Conservation (phyloP, 2,888 invertebrate genomes). For the Protonemura montana region DNA sequence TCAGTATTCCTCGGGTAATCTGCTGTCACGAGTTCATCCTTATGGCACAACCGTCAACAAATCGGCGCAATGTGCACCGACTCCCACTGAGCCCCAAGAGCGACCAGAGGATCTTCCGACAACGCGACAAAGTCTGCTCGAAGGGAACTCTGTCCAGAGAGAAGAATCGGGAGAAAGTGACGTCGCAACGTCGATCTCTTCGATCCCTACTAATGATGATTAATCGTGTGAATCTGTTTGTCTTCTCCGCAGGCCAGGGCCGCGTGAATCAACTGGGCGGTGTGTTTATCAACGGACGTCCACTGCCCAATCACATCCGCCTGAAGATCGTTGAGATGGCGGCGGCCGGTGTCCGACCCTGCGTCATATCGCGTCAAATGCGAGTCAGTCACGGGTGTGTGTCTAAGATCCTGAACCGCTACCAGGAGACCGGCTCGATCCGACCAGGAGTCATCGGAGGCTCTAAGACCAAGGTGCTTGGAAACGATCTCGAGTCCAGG, state of each 20-base stretch:
- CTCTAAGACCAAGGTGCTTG: constrained; percentile 91
- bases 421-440: constrained; percentile 95
- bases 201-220: too few species aligned
- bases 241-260: constrained; percentile 80
- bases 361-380: constrained; percentile 93
- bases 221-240: not conserved
- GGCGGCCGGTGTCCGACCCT: constrained; percentile 90
- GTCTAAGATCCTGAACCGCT: constrained; percentile 93
- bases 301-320: constrained; percentile 94
- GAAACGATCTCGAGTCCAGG: constrained; percentile 89
- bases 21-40: too few species aligned
- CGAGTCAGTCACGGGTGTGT: constrained; percentile 97
- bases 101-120: too few species aligned
- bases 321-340: constrained; percentile 97
- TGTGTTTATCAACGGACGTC: constrained; percentile 96
- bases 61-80: too few species aligned
- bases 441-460: constrained; percentile 94
- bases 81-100: too few species aligned
- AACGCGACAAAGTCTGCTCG: too few species aligned
- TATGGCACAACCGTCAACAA: too few species aligned
- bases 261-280: constrained; percentile 96
- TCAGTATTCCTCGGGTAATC: too few species aligned
- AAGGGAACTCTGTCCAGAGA: too few species aligned
- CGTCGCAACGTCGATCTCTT: too few species aligned
- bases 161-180: too few species aligned